These are phyloP conservation scores for Ibidorhyncha struthersii DNA, from an alignment of 2,113 vertebrate genomes.

Conservation along the genomic window DNA sequence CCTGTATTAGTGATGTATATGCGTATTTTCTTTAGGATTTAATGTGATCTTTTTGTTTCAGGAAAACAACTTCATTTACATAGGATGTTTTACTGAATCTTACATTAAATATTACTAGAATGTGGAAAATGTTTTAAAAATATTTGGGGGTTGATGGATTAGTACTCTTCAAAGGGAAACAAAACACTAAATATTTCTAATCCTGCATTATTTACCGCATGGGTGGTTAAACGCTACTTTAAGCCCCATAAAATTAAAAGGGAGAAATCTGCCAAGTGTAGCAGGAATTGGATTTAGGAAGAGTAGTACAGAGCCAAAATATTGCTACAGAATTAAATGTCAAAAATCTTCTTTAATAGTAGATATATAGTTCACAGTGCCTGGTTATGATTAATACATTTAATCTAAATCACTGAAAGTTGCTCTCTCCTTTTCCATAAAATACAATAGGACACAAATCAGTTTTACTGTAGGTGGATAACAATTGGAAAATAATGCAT, in stretches of 20 bases:
- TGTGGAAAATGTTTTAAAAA: constrained; percentile 74
- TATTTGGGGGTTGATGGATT: constrained; percentile 86
- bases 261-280: constrained; percentile 89
- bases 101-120: constrained; percentile 73
- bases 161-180: constrained; percentile 89
- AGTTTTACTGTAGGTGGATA: constrained; percentile 98
- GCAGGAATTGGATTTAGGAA: constrained; percentile 94
- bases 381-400: constrained; percentile 99
- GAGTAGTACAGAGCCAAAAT: constrained; percentile 96
- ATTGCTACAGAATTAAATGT: constrained; percentile 99
- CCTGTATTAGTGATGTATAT: not conserved
- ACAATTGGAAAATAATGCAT: constrained; percentile 99
- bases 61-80: constrained; percentile 34
- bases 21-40: not conserved
- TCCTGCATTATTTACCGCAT: constrained; percentile 97
- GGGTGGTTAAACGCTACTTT: constrained; percentile 98
- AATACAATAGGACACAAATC: constrained; percentile 99
- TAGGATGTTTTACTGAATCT: constrained; percentile 64
- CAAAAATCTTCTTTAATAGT: constrained; percentile 98
- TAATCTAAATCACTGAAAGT: constrained; percentile 99
- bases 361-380: constrained; percentile 99
- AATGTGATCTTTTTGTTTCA: not conserved
- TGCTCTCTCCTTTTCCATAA: constrained; percentile 98
- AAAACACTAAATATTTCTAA: constrained; percentile 99
- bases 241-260: constrained; percentile 98